Percentiles rank a stretch among this genome's conserved stretches.
These are phyloP conservation scores for Bombus ignitus DNA, from an alignment of 1,140 invertebrate genomes.

Conservation along the genomic window DNA sequence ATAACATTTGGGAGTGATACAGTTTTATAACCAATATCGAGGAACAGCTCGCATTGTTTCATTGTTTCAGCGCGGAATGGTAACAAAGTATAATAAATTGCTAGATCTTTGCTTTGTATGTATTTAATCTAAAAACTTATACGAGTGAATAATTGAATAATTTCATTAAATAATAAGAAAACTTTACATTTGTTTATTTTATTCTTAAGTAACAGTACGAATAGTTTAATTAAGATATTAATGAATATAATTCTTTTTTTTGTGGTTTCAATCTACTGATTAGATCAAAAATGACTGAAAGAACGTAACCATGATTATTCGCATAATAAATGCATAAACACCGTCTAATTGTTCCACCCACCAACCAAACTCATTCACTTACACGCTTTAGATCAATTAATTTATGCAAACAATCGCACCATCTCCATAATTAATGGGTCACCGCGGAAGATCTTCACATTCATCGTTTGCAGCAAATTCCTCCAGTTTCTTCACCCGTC, in stretches of 20 bases:
- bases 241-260: too few species aligned
- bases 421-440: constrained; percentile 37
- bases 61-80: not conserved
- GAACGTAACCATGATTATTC: too few species aligned
- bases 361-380: not conserved
- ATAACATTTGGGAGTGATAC: not conserved
- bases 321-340: not conserved
- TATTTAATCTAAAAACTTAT: not conserved
- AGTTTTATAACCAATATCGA: not conserved
- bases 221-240: not conserved
- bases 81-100: not conserved
- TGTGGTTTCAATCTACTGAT: too few species aligned
- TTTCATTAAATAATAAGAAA: not conserved
- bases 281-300: too few species aligned
- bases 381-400: not conserved
- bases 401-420: not conserved
- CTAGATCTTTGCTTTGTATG: not conserved
- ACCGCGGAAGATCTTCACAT: constrained; percentile 37
- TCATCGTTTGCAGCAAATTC: constrained; percentile 31
- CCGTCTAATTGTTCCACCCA: not conserved
- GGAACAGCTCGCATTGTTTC: not conserved
- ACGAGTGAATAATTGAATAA: too few species aligned
- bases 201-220: not conserved
- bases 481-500: not conserved
- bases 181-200: not conserved